These are phyloP conservation scores for Biston betularia DNA, from an alignment of 2,888 invertebrate species.

Conservation along the genomic window DNA sequence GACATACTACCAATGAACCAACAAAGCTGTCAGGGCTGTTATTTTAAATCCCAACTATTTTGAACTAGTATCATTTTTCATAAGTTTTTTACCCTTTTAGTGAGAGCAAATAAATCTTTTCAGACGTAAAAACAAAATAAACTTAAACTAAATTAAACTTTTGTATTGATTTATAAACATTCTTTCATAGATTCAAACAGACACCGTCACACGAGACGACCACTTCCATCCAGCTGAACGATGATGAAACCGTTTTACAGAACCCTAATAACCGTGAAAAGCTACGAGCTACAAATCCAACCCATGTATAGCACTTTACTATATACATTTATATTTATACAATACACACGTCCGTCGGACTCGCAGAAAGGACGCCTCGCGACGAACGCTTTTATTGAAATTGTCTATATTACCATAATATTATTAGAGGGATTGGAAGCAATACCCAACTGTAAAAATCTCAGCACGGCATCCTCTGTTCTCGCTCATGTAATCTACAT, in stretches of 20 bases:
- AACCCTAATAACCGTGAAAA: conserved; percentile 58
- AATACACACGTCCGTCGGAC: conserved; percentile 26
- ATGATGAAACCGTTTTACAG: conserved; percentile 33
- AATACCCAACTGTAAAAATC: conserved; percentile 80
- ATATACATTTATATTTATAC: conserved; percentile 39
- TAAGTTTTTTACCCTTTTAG: too few relatives aligned
- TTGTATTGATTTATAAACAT: conserved; percentile 9
- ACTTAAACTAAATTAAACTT: too few relatives aligned
- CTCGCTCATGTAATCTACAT: conserved; percentile 67
- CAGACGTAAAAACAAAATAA: too few relatives aligned
- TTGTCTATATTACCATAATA: conserved; percentile 84
- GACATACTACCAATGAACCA: too few relatives aligned
- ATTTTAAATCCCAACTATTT: too few relatives aligned
- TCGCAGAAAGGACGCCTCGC: conserved; percentile 64
- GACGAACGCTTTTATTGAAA: conserved; percentile 83
- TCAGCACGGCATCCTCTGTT: conserved; percentile 74
- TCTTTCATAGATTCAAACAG: conserved; percentile 19
- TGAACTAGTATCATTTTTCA: too few relatives aligned
- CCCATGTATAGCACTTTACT: conserved; percentile 56
- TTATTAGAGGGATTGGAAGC: conserved; percentile 84
- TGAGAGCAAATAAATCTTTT: too few relatives aligned
- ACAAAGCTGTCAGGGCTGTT: too few relatives aligned
- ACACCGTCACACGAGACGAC: conserved; percentile 16
- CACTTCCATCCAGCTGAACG: conserved; percentile 23
- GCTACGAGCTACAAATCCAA: conserved; percentile 77